A percentile compares a stretch with the other conserved stretches of the same genome.
These are phyloP conservation scores for Dryocosmus kuriphilus DNA, from an alignment of 2,888 invertebrate genomes.

Conservation along the genomic window DNA sequence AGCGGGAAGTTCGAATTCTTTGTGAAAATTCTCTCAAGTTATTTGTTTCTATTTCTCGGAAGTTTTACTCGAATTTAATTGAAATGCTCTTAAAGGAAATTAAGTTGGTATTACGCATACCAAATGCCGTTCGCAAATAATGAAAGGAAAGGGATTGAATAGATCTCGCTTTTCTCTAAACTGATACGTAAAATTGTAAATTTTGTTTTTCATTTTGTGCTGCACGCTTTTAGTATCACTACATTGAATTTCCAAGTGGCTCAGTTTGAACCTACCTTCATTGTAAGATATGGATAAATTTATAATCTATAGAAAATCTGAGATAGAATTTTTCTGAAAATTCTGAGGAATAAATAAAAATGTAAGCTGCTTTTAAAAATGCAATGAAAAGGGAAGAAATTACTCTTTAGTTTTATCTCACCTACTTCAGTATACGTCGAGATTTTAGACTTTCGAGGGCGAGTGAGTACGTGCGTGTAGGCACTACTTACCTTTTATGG, in stretches of 20 bases:
- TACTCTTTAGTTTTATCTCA: slow-evolving; percentile 19
- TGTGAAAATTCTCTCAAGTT: neutral
- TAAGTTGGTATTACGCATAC: neutral
- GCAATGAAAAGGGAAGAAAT: neutral
- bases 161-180: too few relatives aligned
- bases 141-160: neutral
- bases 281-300: neutral
- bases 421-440: neutral
- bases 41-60: neutral
- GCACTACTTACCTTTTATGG: slow-evolving; percentile 31
- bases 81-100: neutral
- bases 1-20: neutral
- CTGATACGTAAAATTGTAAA: too few relatives aligned
- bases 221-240: too few relatives aligned
- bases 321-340: neutral
- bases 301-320: too few relatives aligned
- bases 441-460: slow-evolving; percentile 6
- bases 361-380: slow-evolving; percentile 3
- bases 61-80: neutral
- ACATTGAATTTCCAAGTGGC: too few relatives aligned
- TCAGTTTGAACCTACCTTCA: too few relatives aligned
- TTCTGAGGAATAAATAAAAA: neutral
- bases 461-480: neutral
- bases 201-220: too few relatives aligned
- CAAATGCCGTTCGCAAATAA: neutral